Evolutionary conservation across 1,140 invertebrate genomes (phyloP), one percentile per base, ranked within the genome.

Genomic region (Scaptomyza hsui): DNA sequence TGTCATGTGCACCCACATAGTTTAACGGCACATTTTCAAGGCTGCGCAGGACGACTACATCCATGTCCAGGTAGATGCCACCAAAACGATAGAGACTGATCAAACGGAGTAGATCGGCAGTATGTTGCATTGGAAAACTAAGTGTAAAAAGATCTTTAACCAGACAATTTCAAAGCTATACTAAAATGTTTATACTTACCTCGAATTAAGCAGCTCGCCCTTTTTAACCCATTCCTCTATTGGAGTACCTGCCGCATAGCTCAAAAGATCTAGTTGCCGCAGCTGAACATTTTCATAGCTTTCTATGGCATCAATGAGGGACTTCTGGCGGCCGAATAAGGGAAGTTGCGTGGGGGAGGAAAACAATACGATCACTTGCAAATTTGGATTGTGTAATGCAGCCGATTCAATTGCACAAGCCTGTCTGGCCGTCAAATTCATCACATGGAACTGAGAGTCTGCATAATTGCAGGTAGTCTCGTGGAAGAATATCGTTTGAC

Each of bases 11-110:
- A 0, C 94, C 94, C 1, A 93, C 93, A 90, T 94, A 96, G 88
- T 96, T 95, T 1, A 79, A 83, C 0, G 86, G 91, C 18, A 95
- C 78, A 7, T 92, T 78, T 32, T 94, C 92, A 21, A 96, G 85
- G 10, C 92, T 93, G 63, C 93, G 94, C 3, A 93, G 93, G 0
- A 96, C 92, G 6, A 97, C 93, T 1, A 96, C 93, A 77, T 97
- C 96, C 49, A 96, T 85, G 72, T 97, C 96, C 29, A 96, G 80
- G 83, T 96, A 96, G 44, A 95, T 94, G 0, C 96, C 96, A 21
- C 95, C 95, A 61, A 93, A 96, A 85, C 95, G 96, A 93, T 94
- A 96, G 0, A 97, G 89, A 0, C 95, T 94, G 6, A 96, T 76
- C 65, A 94, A 95, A 56, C 95, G 92, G 10, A 96, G 82, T 4